Evolutionary conservation across 2,113 vertebrate species (phyloP), one percentile per base, ranked within the genome.

Genomic region (Prunella fulvescens): DNA sequence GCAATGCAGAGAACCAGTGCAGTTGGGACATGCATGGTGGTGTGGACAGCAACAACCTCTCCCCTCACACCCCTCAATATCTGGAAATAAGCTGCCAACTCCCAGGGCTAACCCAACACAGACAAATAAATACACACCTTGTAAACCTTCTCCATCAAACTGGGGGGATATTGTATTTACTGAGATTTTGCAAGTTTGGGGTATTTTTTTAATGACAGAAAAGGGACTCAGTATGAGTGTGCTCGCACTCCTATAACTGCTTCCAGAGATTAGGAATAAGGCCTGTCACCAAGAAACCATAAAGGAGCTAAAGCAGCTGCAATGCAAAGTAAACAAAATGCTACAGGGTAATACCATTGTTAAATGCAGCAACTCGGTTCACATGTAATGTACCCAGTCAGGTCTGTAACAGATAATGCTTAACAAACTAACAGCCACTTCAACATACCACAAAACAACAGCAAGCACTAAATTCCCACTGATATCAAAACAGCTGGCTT

Each of bases 251-350:
- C 70, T 62, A 4, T 40, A 95, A 84, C 56, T 51, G 54, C 37
- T 87, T 45, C 53, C 73, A 54, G 54, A 67, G 47, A 83, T 88
- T 56, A 89, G 45, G 62, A 86, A 17, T 40, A 80, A 94, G 71
- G 79, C 54, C 74, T 64, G 72, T 62, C 93, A 92, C 87, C 37
- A 65, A 90, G 87, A 77, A 82, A 93, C 58, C 18, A 3, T 48
- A 50, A 58, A 86, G 33, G 18, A 88, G 87, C 66, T 85, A 71
- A 90, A 37, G 66, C 58, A 58, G 73, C 79, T 91, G 66, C 44
- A 25, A 67, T 66, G 74, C 54, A 83, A 90, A 70, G 79, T 50
- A 82, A 94, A 90, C 71, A 88, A 70, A 76, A 92, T 74, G 84
- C 89, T 90, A 95, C 91, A 97, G 81, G 74, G 93, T 91, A 81